Evolutionary conservation across 2,888 invertebrate genomes (phyloP).

Genomic region (Drosophila kanekoi): DNA sequence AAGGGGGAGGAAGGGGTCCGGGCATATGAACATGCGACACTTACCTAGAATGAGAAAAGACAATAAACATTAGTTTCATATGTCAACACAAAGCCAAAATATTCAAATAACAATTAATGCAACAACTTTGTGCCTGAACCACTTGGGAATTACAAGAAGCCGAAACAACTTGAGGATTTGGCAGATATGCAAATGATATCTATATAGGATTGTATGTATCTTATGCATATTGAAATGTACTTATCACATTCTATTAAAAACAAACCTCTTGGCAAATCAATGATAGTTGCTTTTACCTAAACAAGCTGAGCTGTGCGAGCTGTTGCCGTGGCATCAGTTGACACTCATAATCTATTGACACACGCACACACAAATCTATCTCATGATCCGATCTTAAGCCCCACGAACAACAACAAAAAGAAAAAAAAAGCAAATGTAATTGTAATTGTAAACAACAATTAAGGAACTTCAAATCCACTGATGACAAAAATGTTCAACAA

Average conservation of each 20-base stretch:
- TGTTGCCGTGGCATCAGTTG: slow-evolving; percentile 15
- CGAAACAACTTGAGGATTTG: no score
- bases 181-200: no score
- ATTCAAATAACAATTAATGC: neutral
- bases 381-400: slow-evolving; percentile 24
- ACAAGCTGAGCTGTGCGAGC: neutral
- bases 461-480: slow-evolving; percentile 43
- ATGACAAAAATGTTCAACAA: slow-evolving; percentile 51
- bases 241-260: neutral
- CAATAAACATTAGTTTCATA: slow-evolving; percentile 16
- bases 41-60: slow-evolving; percentile 60
- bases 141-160: no score
- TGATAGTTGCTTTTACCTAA: neutral
- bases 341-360: slow-evolving; percentile 13
- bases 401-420: slow-evolving; percentile 18
- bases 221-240: neutral
- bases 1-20: neutral
- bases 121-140: no score
- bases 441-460: slow-evolving; percentile 74
- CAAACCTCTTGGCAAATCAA: neutral
- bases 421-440: slow-evolving; percentile 33
- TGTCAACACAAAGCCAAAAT: neutral
- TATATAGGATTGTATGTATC: no score
- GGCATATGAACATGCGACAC: slow-evolving; percentile 46
- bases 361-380: slow-evolving; percentile 17